Percentiles rank a stretch among this genome's conserved stretches.
These are phyloP conservation scores for Picus viridis DNA, from an alignment of 2,797 vertebrate genomes.

Conservation along the genomic window DNA sequence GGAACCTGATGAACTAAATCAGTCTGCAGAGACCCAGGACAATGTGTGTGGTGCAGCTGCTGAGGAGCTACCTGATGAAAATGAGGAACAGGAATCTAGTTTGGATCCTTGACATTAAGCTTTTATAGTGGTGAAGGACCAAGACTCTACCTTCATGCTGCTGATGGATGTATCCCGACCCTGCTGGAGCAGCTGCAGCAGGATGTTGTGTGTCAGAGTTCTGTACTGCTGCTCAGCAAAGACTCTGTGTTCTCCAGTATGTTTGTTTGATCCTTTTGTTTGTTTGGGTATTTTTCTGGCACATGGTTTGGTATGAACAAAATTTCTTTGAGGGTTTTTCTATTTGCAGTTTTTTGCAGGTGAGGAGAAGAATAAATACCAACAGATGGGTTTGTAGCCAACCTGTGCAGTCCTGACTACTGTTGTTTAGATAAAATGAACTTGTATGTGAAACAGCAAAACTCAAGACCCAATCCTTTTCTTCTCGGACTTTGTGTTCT, in stretches of 20 bases:
- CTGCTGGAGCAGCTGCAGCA: constrained; percentile 5
- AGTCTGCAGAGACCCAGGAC: constrained; percentile 48
- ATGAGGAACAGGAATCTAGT: constrained; percentile 66
- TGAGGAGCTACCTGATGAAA: constrained; percentile 58
- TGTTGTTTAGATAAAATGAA: neutral
- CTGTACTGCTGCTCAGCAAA: neutral
- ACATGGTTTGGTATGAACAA: neutral
- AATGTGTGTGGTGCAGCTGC: neutral
- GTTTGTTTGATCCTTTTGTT: neutral
- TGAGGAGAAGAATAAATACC: neutral
- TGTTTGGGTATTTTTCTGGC: neutral
- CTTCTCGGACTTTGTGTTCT: neutral
- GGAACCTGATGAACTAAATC: constrained; percentile 83
- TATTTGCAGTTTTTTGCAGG: neutral
- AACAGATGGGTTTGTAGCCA: neutral
- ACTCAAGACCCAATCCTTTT: neutral
- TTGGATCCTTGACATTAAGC: constrained; percentile 55
- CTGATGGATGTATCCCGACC: neutral
- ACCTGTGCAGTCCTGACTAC: neutral
- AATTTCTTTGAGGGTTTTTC: neutral
- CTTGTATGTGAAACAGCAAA: neutral
- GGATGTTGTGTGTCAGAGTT: neutral
- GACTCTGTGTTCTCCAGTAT: neutral
- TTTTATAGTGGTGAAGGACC: neutral
- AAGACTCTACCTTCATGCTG: neutral